These are phyloP conservation scores for Cosmorhoe ocellata DNA, from an alignment of 2,888 invertebrate species.

Conservation along the genomic window DNA sequence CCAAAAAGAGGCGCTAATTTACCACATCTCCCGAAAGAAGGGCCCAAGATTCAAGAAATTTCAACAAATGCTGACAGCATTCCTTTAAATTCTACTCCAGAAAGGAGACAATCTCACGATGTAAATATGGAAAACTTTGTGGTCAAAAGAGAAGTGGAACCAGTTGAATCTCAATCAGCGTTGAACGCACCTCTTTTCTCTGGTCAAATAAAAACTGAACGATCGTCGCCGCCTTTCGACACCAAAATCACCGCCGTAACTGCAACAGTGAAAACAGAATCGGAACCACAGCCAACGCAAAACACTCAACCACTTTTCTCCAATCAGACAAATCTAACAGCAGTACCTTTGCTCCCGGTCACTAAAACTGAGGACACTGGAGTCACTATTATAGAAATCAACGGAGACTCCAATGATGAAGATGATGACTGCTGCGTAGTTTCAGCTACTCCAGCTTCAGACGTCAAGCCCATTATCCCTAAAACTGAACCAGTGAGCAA, in stretches of 20 bases:
- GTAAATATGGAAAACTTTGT: conserved; percentile 53
- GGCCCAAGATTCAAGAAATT: conserved; percentile 36
- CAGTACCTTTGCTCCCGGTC: conserved; percentile 52
- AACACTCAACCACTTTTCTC: conserved; percentile 38
- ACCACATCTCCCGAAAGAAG: conserved; percentile 47
- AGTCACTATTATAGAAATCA: conserved; percentile 71
- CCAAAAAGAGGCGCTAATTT: conserved; percentile 64
- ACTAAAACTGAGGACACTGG: conserved; percentile 63
- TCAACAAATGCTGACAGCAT: conserved; percentile 27
- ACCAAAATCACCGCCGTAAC: conserved; percentile 56
- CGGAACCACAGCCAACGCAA: conserved; percentile 40
- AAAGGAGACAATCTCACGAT: conserved; percentile 51
- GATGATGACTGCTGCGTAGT: conserved; percentile 78
- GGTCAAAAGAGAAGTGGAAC: conserved; percentile 65
- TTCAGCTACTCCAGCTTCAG: conserved; percentile 71
- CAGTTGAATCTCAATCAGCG: conserved; percentile 42
- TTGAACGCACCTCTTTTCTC: conserved; percentile 57
- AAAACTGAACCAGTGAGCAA: conserved; percentile 55
- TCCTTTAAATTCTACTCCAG: conserved; percentile 33
- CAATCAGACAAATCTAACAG: conserved; percentile 30
- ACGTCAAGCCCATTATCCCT: conserved; percentile 66
- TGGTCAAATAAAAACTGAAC: conserved; percentile 66
- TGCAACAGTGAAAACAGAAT: conserved; percentile 65
- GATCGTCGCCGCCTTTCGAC: conserved; percentile 55
- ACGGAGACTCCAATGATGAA: conserved; percentile 76